phyloP scores from a whole-genome alignment of 2,113 vertebrate genomes.

The Tringa solitaria region DNA sequence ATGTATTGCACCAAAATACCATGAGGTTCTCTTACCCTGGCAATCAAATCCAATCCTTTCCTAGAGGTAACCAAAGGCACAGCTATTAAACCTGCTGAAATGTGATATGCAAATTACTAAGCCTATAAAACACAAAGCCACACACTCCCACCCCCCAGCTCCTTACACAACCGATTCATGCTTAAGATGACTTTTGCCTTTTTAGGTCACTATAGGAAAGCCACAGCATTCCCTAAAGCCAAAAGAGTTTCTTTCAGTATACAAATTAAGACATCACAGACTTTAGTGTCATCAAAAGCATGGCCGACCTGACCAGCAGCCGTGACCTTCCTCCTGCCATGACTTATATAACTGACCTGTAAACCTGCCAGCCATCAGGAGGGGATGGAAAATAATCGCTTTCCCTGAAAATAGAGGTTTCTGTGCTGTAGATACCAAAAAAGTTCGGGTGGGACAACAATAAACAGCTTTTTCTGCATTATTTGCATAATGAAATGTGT shows the following conservation, averaged over 20 bases:
- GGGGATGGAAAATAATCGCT: background rate
- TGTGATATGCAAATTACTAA: background rate
- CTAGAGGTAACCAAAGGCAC: background rate
- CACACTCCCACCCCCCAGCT: background rate
- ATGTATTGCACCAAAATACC: background rate
- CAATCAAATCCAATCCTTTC: background rate
- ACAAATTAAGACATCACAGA: background rate
- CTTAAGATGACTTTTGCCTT: background rate
- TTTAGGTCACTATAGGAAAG: background rate
- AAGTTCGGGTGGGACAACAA: background rate
- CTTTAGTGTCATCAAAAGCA: background rate
- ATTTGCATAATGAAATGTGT: background rate
- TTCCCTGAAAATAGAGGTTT: background rate
- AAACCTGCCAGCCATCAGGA: slow-evolving; percentile 14
- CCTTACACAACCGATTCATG: background rate
- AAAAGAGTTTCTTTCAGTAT: background rate
- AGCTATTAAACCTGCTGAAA: background rate
- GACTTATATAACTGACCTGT: slow-evolving; percentile 52
- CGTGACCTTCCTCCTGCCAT: slow-evolving; percentile 18
- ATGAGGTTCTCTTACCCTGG: fast-evolving
- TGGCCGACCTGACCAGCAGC: background rate
- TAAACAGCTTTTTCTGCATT: background rate
- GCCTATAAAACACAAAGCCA: background rate
- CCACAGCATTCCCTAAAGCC: background rate
- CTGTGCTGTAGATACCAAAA: background rate